Percentiles rank a stretch among this genome's conserved stretches.
These are phyloP conservation scores for Daphoenositta chrysoptera DNA, from an alignment of 2,113 vertebrate genomes.

Conservation along the genomic window DNA sequence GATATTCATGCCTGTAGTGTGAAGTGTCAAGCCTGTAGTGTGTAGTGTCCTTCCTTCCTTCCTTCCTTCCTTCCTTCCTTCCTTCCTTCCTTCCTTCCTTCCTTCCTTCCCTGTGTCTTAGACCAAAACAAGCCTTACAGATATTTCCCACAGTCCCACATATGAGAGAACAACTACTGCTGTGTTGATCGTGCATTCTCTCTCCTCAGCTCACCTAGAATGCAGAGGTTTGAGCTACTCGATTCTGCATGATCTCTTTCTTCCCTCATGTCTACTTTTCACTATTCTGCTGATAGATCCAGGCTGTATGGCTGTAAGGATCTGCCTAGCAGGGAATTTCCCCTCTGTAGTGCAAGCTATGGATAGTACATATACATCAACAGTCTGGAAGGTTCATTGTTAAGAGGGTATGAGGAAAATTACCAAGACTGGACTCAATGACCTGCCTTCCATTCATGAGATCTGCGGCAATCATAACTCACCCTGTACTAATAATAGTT, in stretches of 20 bases:
- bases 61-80: neutral
- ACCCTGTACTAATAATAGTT: neutral
- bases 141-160: neutral
- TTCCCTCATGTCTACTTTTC: neutral
- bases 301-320: neutral
- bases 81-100: neutral
- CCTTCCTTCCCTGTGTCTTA: neutral
- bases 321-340: neutral
- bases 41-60: neutral
- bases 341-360: neutral
- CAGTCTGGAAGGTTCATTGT: neutral
- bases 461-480: neutral
- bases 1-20: fast-evolving
- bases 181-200: neutral
- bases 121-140: neutral
- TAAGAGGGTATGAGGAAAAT: neutral
- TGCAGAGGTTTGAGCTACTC: neutral
- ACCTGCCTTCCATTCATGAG: neutral
- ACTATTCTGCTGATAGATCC: neutral
- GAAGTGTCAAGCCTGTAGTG: neutral
- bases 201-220: neutral
- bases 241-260: neutral
- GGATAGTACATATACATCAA: neutral
- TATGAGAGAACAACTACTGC: neutral
- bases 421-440: neutral